Conservation (phyloP, 2,888 invertebrate genomes). For the Busseola fusca region DNA sequence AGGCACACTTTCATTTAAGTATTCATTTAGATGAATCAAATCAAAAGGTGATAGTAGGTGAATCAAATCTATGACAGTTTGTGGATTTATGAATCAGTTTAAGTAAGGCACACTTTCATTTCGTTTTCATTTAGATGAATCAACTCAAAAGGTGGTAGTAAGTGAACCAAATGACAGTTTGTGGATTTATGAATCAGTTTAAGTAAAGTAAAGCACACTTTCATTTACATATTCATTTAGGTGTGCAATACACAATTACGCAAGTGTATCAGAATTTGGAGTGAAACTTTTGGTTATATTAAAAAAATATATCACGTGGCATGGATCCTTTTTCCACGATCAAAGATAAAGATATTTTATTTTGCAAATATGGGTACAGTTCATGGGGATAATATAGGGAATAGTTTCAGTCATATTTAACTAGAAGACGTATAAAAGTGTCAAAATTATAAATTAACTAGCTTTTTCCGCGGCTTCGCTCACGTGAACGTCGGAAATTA, state of each 20-base stretch:
- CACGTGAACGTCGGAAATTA: too few relatives aligned
- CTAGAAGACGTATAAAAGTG: background rate
- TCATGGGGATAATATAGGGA: too few relatives aligned
- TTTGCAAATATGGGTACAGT: too few relatives aligned
- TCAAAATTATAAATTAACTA: too few relatives aligned
- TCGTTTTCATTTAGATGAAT: background rate
- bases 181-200: constrained; percentile 36
- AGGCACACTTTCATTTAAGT: constrained; percentile 4
- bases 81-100: constrained; percentile 36
- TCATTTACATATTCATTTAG: background rate
- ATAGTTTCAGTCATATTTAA: background rate
- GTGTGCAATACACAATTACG: too few relatives aligned
- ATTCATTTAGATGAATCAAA: background rate
- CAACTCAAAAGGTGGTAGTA: too few relatives aligned
- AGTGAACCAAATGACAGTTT: constrained; percentile 38
- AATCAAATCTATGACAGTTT: constrained; percentile 34
- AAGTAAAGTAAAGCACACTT: constrained; percentile 4
- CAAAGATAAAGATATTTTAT: too few relatives aligned
- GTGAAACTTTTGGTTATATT: background rate
- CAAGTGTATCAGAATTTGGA: background rate
- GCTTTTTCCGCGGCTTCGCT: too few relatives aligned
- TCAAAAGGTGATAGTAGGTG: too few relatives aligned
- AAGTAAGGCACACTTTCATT: constrained; percentile 1
- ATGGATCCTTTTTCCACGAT: too few relatives aligned
- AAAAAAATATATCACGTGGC: too few relatives aligned